Evolutionary conservation across 1,140 invertebrate genomes (phyloP).

Genomic region (Meloidogyne chitwoodi): DNA sequence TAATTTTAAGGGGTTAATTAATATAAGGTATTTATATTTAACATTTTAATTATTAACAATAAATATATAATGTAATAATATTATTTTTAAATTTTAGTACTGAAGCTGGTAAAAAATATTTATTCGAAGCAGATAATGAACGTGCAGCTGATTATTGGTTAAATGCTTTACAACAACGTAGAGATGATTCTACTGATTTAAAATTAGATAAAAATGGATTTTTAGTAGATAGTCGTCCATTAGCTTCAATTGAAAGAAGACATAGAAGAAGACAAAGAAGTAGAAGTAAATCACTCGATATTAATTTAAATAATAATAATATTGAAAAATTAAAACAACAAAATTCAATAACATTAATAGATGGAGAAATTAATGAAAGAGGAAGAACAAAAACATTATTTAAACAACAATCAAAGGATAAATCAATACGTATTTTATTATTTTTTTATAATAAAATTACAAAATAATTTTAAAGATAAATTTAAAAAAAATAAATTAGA

Average conservation of each 20-base stretch:
- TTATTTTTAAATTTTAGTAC: too few relatives aligned
- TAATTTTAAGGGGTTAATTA: too few relatives aligned
- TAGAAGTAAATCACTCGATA: conserved; percentile 14
- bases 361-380: background rate
- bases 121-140: conserved; percentile 52
- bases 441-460: background rate
- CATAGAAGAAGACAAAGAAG: conserved; percentile 9
- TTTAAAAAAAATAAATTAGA: too few relatives aligned
- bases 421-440: background rate
- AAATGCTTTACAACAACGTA: conserved; percentile 41
- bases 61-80: too few relatives aligned
- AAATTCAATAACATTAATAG: background rate
- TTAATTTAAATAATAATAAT: background rate
- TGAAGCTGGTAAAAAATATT: conserved; percentile 39
- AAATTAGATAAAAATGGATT: background rate
- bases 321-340: background rate
- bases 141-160: conserved; percentile 48
- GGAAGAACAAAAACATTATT: background rate
- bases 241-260: background rate
- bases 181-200: conserved; percentile 27
- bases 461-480: background rate
- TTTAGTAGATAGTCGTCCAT: conserved; percentile 3
- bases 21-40: too few relatives aligned
- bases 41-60: too few relatives aligned
- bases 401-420: background rate